Evolutionary conservation across 2,888 invertebrate genomes (phyloP).

Genomic region (Tricholauxania praeusta): DNA sequence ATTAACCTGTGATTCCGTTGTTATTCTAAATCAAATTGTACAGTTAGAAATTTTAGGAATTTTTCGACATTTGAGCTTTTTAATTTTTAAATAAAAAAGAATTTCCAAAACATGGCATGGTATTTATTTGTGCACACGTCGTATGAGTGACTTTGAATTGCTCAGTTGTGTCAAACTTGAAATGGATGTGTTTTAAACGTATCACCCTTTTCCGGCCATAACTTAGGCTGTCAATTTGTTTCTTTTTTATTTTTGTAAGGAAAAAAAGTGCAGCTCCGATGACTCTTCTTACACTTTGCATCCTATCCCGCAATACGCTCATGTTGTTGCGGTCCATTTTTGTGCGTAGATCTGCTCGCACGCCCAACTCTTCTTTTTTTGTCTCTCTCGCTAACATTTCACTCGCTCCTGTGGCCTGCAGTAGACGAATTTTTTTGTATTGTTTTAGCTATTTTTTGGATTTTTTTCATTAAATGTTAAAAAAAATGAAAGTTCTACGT

Average conservation of each 20-base stretch:
- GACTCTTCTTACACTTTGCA: conserved; percentile 32
- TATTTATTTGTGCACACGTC: no score
- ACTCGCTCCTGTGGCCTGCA: conserved; percentile 55
- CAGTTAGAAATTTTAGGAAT: no score
- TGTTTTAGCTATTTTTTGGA: conserved; percentile 46
- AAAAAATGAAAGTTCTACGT: conserved; percentile 26
- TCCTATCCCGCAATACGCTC: conserved; percentile 32
- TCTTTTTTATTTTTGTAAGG: conserved; percentile 16
- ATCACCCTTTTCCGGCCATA: conserved; percentile 9
- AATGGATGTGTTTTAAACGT: no score
- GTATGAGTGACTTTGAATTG: no score
- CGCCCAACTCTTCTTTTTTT: conserved; percentile 44
- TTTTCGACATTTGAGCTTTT: no score
- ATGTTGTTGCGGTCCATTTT: conserved; percentile 52
- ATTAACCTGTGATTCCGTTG: no score
- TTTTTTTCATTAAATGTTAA: conserved; percentile 35
- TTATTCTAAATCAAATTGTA: no score
- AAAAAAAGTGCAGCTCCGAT: neutral
- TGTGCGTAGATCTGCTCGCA: conserved; percentile 49
- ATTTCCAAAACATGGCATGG: no score
- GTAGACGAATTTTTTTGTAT: conserved; percentile 44
- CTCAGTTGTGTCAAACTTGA: no score
- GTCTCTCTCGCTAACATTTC: conserved; percentile 60
- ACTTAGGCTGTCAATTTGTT: conserved; percentile 36
- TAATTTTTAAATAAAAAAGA: no score